Evolutionary conservation across 2,797 vertebrate genomes (phyloP).

Genomic region (Sebastes nivosus): DNA sequence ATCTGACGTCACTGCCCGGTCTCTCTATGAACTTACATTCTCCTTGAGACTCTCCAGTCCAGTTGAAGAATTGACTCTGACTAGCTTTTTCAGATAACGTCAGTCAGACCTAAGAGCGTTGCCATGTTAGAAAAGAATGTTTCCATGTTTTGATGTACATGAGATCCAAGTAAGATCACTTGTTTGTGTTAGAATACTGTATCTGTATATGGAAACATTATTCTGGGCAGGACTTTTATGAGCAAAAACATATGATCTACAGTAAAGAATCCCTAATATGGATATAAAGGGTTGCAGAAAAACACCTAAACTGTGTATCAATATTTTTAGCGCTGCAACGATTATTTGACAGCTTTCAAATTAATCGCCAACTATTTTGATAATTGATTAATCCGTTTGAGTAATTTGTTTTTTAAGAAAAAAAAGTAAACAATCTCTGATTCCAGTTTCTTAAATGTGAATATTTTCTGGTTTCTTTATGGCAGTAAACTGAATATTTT

Average conservation of each 20-base stretch:
- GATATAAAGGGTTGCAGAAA: not conserved
- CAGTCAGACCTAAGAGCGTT: slow-evolving; percentile 17
- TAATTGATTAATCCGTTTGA: too few species aligned
- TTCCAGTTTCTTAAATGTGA: too few species aligned
- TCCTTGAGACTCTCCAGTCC: slow-evolving; percentile 28
- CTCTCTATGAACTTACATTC: not conserved
- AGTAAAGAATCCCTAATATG: not conserved
- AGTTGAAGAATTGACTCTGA: not conserved
- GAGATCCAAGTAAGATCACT: not conserved
- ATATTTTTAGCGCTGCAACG: not conserved
- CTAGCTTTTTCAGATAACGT: slow-evolving; percentile 25
- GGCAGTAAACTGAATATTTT: too few species aligned
- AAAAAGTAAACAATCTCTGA: too few species aligned
- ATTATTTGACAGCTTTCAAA: too few species aligned
- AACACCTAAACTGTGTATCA: not conserved
- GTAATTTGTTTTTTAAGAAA: too few species aligned
- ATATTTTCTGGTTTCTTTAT: too few species aligned
- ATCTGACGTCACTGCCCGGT: not conserved
- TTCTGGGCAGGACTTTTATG: slow-evolving; percentile 27
- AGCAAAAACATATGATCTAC: slow-evolving; percentile 4
- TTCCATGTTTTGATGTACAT: slow-evolving; percentile 19
- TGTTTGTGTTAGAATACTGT: slow-evolving; percentile 26
- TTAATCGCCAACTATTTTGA: too few species aligned
- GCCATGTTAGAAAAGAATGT: slow-evolving; percentile 36
- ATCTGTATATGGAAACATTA: slow-evolving; percentile 24